Evolutionary conservation across 2,113 vertebrate species (phyloP).

Genomic region (Phainopepla nitens): DNA sequence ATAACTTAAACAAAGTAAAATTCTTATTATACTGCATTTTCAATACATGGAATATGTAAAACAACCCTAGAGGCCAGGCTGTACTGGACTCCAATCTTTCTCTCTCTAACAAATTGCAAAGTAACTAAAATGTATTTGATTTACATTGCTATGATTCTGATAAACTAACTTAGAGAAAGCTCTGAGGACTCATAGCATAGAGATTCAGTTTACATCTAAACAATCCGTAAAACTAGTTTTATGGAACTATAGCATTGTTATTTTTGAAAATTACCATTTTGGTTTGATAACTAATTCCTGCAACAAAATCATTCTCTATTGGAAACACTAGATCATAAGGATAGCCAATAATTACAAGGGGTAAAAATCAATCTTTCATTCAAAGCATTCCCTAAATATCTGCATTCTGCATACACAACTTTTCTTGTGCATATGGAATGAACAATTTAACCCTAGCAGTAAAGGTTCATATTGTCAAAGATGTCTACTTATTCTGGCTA

Average conservation of each 20-base stretch:
- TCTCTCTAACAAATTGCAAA: neutral
- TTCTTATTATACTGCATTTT: neutral
- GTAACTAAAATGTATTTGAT: neutral
- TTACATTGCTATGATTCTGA: neutral
- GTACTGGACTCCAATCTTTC: neutral
- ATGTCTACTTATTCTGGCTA: neutral
- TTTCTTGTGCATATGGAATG: neutral
- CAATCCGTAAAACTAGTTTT: neutral
- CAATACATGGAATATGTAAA: neutral
- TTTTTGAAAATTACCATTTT: neutral
- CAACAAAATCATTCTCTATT: neutral
- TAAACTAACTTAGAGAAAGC: neutral
- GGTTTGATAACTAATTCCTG: neutral
- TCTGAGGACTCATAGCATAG: neutral
- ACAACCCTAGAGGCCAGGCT: neutral
- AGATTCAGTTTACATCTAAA: neutral
- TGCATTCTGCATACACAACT: neutral
- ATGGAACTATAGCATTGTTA: fast-evolving
- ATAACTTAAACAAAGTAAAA: neutral
- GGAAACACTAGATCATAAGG: neutral
- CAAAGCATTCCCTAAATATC: neutral
- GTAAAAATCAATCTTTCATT: neutral
- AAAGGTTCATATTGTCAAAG: neutral
- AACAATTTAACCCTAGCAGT: neutral
- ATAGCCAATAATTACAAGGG: neutral